Conservation (phyloP, 2,113 vertebrate genomes). For the Microcebus griseorufus region DNA sequence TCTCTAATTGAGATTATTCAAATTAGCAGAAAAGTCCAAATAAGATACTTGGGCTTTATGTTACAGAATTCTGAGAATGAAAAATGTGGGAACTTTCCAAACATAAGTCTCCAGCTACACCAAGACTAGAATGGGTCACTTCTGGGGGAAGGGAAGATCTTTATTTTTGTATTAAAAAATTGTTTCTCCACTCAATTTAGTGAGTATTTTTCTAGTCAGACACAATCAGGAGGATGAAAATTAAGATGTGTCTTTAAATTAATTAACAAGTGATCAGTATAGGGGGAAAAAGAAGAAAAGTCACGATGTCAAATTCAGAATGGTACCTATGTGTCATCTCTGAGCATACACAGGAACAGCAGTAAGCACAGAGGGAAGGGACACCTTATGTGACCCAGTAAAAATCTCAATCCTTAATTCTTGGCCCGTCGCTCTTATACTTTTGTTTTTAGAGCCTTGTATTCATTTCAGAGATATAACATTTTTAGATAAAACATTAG, state of each 20-base stretch:
- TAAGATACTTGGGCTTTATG: background rate
- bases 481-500: background rate
- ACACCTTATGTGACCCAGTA: background rate
- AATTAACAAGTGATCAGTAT: background rate
- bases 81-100: background rate
- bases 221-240: background rate
- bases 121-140: background rate
- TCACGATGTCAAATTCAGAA: background rate
- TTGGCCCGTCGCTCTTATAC: background rate
- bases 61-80: background rate
- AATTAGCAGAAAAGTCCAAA: background rate
- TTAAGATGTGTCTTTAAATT: background rate
- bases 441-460: background rate
- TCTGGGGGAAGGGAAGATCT: background rate
- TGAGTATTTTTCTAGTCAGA: background rate
- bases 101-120: background rate
- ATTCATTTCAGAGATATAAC: background rate
- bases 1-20: background rate
- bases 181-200: background rate
- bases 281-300: background rate
- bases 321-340: background rate
- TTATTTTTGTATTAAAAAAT: background rate
- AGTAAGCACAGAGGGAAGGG: fast-evolving
- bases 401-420: background rate
- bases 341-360: background rate